Conservation (phyloP, 2,113 vertebrate genomes). For the Emberiza fucata region DNA sequence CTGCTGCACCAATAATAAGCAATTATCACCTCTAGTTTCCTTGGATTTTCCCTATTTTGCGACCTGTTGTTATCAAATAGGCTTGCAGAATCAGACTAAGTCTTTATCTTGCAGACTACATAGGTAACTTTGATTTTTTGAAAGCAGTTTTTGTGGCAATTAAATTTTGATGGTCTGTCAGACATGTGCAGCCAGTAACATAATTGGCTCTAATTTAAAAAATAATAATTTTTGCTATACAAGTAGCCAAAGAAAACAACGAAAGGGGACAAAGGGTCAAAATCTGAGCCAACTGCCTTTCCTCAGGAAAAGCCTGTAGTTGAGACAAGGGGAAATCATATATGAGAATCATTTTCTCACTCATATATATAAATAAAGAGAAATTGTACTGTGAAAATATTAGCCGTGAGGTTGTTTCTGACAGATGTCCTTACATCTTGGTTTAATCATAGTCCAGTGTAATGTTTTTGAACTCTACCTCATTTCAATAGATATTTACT, state of each 20-base stretch:
- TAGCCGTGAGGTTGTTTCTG: background rate
- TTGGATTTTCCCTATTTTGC: slow-evolving; percentile 9
- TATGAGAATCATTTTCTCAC: slow-evolving; percentile 48
- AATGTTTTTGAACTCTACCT: slow-evolving; percentile 14
- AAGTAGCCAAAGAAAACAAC: slow-evolving; percentile 68
- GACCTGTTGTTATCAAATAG: slow-evolving; percentile 15
- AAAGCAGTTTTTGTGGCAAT: slow-evolving; percentile 43
- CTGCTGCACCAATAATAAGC: background rate
- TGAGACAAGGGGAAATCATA: slow-evolving; percentile 50
- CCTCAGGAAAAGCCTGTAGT: slow-evolving; percentile 66
- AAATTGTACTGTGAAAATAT: slow-evolving; percentile 36
- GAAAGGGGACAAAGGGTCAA: slow-evolving; percentile 49
- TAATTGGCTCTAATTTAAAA: slow-evolving; percentile 58
- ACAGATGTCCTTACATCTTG: slow-evolving; percentile 22
- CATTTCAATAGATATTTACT: slow-evolving; percentile 28
- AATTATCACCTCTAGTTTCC: background rate
- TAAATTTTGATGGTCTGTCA: slow-evolving; percentile 60
- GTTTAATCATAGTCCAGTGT: background rate
- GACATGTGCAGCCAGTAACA: background rate
- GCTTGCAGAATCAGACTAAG: background rate
- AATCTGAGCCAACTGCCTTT: slow-evolving; percentile 54
- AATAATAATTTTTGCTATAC: slow-evolving; percentile 44
- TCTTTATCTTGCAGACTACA: background rate
- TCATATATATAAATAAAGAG: slow-evolving; percentile 44
- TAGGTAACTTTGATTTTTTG: slow-evolving; percentile 29